A percentile compares a stretch with the other conserved stretches of the same genome.
phyloP scores from a whole-genome alignment of 2,797 vertebrate genomes.

The Anabacerthia variegaticeps region DNA sequence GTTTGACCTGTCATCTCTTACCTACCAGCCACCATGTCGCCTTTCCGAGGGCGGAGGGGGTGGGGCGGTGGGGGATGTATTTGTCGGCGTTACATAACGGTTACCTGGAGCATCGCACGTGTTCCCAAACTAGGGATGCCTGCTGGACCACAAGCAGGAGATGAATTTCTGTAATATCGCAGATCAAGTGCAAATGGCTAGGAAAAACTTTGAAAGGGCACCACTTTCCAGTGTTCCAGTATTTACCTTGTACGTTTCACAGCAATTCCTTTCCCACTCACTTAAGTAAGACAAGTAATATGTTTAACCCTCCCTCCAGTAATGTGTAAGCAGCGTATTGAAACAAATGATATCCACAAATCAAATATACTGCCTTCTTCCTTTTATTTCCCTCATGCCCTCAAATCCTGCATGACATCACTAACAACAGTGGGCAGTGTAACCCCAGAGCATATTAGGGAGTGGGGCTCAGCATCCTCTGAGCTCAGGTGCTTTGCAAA shows the following conservation, averaged over 20 bases:
- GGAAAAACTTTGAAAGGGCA: slow-evolving; percentile 28
- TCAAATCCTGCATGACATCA: neutral
- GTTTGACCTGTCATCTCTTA: slow-evolving; percentile 39
- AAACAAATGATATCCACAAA: neutral
- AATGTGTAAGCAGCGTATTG: neutral
- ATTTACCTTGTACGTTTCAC: neutral
- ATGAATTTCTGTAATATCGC: neutral
- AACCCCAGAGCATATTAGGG: neutral
- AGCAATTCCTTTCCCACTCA: neutral
- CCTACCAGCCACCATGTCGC: slow-evolving; percentile 35
- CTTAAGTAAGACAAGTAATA: neutral
- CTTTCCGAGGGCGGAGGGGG: neutral
- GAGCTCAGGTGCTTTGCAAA: neutral
- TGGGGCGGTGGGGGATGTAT: neutral
- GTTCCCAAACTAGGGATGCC: slow-evolving; percentile 54
- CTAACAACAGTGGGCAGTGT: neutral
- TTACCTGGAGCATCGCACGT: slow-evolving; percentile 66
- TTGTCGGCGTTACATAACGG: slow-evolving; percentile 65
- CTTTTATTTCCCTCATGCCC: neutral
- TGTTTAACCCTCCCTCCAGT: neutral
- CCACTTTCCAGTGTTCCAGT: neutral
- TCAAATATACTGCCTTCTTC: neutral
- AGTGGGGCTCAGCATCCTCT: neutral
- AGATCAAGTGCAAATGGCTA: neutral
- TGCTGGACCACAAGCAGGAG: neutral